These are phyloP conservation scores for Lasioglossum pauxillum DNA, from an alignment of 2,888 invertebrate species.

Conservation along the genomic window DNA sequence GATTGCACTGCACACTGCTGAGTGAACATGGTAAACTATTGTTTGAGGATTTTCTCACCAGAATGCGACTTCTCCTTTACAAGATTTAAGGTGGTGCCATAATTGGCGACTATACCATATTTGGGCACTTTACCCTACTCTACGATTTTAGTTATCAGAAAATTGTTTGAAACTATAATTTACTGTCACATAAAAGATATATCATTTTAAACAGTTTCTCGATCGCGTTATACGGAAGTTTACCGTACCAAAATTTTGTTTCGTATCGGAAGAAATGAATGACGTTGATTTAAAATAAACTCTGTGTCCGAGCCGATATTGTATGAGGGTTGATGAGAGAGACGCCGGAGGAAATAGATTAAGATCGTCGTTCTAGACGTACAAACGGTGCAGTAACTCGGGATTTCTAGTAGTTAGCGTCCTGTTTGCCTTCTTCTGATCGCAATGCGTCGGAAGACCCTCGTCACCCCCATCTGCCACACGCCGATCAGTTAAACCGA, in stretches of 20 bases:
- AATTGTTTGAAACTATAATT: too few species aligned
- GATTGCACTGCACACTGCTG: too few species aligned
- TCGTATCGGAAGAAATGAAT: background rate
- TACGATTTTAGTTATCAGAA: too few species aligned
- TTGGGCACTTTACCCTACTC: too few species aligned
- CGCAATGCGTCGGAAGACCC: constrained; percentile 8
- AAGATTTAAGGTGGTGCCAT: too few species aligned
- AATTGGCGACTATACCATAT: too few species aligned
- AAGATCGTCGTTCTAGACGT: background rate
- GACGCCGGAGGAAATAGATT: background rate
- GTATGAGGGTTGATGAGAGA: background rate
- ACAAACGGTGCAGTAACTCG: background rate
- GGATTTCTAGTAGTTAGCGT: constrained; percentile 1
- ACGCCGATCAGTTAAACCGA: constrained; percentile 78
- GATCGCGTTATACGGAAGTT: too few species aligned
- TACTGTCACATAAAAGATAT: too few species aligned
- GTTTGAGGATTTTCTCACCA: too few species aligned
- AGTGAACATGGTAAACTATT: too few species aligned
- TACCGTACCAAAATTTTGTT: background rate
- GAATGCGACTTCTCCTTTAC: too few species aligned
- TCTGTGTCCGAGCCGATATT: background rate
- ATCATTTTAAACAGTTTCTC: too few species aligned
- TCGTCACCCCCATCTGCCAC: constrained; percentile 72
- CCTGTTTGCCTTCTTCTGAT: constrained; percentile 5
- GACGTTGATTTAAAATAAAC: background rate